Conservation (phyloP, 2,113 vertebrate species). For the Nannospalax galili region DNA sequence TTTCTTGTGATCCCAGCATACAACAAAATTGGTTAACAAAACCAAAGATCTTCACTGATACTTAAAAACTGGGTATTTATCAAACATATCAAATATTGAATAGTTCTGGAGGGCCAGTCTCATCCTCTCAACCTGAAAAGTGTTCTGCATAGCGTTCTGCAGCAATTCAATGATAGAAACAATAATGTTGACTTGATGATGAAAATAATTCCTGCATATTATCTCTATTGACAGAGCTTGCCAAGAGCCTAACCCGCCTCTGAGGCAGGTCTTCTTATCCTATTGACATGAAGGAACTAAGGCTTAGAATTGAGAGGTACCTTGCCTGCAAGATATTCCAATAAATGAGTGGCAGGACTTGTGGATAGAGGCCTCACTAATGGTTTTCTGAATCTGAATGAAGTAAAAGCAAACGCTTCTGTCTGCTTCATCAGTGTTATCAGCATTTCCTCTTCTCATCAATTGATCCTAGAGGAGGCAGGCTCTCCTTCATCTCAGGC, state of each 20-base stretch:
- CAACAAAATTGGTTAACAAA: constrained; percentile 29
- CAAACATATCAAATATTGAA: background rate
- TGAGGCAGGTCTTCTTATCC: background rate
- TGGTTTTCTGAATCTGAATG: background rate
- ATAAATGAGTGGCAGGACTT: background rate
- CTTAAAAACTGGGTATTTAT: constrained; percentile 8
- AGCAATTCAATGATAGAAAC: background rate
- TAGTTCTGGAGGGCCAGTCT: background rate
- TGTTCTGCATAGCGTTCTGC: too few relatives aligned
- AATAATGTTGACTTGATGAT: background rate
- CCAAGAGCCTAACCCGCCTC: background rate
- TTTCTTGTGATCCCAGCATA: background rate
- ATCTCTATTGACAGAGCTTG: background rate
- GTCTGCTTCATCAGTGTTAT: background rate
- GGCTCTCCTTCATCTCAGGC: background rate
- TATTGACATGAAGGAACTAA: background rate
- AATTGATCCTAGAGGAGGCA: background rate
- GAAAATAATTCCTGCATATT: background rate
- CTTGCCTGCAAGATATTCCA: background rate
- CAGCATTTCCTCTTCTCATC: background rate
- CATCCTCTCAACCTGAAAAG: background rate
- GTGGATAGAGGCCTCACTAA: background rate
- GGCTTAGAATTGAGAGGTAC: background rate
- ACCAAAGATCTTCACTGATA: background rate
- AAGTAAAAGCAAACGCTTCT: background rate